These are phyloP conservation scores for Abrostola triplasia DNA, from an alignment of 2,888 invertebrate genomes.

Conservation along the genomic window DNA sequence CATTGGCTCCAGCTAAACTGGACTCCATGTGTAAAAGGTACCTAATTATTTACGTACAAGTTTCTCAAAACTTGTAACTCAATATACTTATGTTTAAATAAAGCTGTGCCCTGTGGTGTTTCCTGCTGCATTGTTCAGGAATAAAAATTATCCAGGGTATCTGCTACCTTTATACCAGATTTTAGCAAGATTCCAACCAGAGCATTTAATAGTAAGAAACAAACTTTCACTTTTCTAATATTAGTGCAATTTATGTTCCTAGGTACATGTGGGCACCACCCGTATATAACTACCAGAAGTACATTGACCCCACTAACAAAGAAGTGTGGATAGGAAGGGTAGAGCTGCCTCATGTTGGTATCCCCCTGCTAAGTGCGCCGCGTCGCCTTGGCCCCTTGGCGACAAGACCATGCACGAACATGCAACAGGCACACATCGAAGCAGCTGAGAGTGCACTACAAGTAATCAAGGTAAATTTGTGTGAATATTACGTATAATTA, in stretches of 20 bases:
- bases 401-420: conserved; percentile 67
- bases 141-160: too few species aligned
- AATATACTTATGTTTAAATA: neutral
- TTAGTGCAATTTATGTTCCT: conserved; percentile 7
- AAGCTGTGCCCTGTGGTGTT: too few species aligned
- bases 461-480: conserved; percentile 70
- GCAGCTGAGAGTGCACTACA: conserved; percentile 76
- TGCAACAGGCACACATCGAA: conserved; percentile 74
- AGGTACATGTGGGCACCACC: conserved; percentile 80
- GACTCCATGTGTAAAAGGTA: conserved; percentile 82
- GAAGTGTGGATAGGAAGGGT: conserved; percentile 75
- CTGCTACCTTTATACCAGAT: too few species aligned
- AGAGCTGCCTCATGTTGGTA: conserved; percentile 75
- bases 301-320: conserved; percentile 60
- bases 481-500: neutral
- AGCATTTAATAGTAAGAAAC: too few species aligned
- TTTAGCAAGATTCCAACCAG: too few species aligned
- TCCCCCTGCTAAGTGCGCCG: conserved; percentile 67
- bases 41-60: conserved; percentile 7
- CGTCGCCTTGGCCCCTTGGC: conserved; percentile 71
- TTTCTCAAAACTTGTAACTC: neutral
- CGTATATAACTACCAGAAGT: conserved; percentile 74
- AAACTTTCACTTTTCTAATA: too few species aligned
- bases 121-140: too few species aligned
- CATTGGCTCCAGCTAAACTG: conserved; percentile 77